Evolutionary conservation across 1,140 invertebrate species (phyloP), one percentile per base, ranked within the genome.

Genomic region (Achroia grisella): DNA sequence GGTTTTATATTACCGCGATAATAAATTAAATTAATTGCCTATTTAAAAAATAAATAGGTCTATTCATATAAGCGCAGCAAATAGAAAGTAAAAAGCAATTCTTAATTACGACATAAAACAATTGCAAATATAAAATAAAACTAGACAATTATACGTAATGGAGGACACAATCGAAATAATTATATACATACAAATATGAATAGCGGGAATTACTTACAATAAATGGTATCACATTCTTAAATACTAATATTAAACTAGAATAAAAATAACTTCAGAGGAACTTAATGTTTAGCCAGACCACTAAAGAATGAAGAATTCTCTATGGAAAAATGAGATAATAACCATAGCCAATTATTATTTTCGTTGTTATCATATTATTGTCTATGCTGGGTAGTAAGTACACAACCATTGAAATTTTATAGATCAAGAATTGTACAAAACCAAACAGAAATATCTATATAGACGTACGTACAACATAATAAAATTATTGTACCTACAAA

Each of bases 141-240:
- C 66, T 69, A 71, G 47, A 63, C 46, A 74, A 73, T 67, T 76
- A 63, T 71, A 78, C 17, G 6, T 23, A 23, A 76, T 52, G 58
- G 47, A 53, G 44, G 34, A 52, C n/a, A n/a, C n/a, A 46, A 56
- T 47, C 52, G 57, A 66, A 67, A 56, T 57, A 62, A 62, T 55
- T 67, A 66, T 63, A 61, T 64, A 71, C 55, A 71, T 72, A 77
- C 56, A 64, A 64, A 53, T 56, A 54, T 54, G 39, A 71, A 69
- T 70, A 72, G 61, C 59, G 65, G 63, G 58, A 52, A 64, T 71
- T 66, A 66, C 73, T 78, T 77, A 78, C 56, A 70, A 73, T 75
- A 78, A 77, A 79, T 78, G 72, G 78, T 84, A 82, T 84, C 76
- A 80, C 80, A 79, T 74, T 79, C 78, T 84, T 84, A 84, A 56